A percentile compares a stretch with the other conserved stretches of the same genome.
Conservation (phyloP, 2,888 invertebrate species). For the Melitaea athalia region DNA sequence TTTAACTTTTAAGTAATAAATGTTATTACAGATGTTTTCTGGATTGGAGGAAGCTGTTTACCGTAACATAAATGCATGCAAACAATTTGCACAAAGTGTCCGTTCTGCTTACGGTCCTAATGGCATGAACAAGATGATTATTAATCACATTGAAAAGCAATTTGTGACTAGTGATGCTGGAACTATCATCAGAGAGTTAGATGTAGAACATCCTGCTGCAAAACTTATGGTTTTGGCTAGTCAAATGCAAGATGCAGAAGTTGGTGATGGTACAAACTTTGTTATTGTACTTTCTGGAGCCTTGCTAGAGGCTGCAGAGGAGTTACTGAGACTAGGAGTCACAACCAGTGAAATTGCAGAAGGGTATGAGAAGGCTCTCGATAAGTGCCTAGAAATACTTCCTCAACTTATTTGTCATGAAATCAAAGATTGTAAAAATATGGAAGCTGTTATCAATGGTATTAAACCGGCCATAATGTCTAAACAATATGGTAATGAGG, state of each 20-base stretch:
- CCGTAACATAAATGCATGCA: constrained; percentile 97
- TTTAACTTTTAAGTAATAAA: background rate
- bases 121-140: constrained; percentile 99
- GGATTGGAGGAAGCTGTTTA: constrained; percentile 99
- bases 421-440: constrained; percentile 86
- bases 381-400: constrained; percentile 95
- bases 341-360: constrained; percentile 98
- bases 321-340: constrained; percentile 95
- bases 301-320: constrained; percentile 95
- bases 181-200: constrained; percentile 96
- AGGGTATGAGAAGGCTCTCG: constrained; percentile 95
- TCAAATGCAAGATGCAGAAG: constrained; percentile 99
- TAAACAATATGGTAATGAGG: constrained; percentile 98
- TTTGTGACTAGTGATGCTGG: constrained; percentile 99
- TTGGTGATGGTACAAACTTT: constrained; percentile 99
- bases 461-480: constrained; percentile 95
- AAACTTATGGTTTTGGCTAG: constrained; percentile 97
- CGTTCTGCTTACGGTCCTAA: constrained; percentile 98
- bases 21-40: constrained; percentile 85
- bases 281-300: constrained; percentile 97
- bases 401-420: constrained; percentile 90
- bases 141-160: constrained; percentile 98
- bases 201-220: constrained; percentile 99
- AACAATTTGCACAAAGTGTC: constrained; percentile 96
- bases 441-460: constrained; percentile 87